These are phyloP conservation scores for Euphydryas editha DNA, from an alignment of 2,888 invertebrate species.

Conservation along the genomic window DNA sequence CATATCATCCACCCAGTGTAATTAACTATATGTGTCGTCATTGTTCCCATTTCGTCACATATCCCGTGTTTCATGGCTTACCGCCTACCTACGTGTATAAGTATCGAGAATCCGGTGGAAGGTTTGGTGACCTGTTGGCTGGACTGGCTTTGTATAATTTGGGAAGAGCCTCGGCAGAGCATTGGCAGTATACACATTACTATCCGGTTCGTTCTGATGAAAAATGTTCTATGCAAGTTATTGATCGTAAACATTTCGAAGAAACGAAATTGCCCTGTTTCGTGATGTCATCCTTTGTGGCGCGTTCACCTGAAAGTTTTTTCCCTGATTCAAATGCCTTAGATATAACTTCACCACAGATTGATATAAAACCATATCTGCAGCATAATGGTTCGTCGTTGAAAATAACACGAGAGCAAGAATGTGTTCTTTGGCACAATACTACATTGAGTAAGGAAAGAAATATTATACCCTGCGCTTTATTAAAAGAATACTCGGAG, in stretches of 20 bases:
- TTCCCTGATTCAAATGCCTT: constrained; percentile 52
- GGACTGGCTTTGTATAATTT: constrained; percentile 75
- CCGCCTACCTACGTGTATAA: constrained; percentile 73
- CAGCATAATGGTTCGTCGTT: constrained; percentile 54
- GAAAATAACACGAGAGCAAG: constrained; percentile 60
- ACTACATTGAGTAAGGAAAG: constrained; percentile 58
- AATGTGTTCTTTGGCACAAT: constrained; percentile 74
- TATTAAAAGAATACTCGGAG: constrained; percentile 67
- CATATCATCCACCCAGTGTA: constrained; percentile 70
- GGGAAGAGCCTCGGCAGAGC: constrained; percentile 60
- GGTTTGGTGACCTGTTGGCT: constrained; percentile 65
- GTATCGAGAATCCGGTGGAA: constrained; percentile 64
- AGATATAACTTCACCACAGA: constrained; percentile 64
- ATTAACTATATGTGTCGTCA: constrained; percentile 66
- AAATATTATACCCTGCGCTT: constrained; percentile 63
- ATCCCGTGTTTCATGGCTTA: constrained; percentile 70
- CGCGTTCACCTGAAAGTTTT: constrained; percentile 49
- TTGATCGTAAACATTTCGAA: constrained; percentile 62
- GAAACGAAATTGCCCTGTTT: constrained; percentile 70
- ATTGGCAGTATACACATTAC: constrained; percentile 55
- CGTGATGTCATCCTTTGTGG: constrained; percentile 71
- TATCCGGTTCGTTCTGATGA: constrained; percentile 59
- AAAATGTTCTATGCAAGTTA: constrained; percentile 69
- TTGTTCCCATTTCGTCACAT: constrained; percentile 59
- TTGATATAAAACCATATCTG: constrained; percentile 61